A percentile compares a stretch with the other conserved stretches of the same genome.
phyloP scores from a whole-genome alignment of 2,113 vertebrate species.

The Corapipo altera region DNA sequence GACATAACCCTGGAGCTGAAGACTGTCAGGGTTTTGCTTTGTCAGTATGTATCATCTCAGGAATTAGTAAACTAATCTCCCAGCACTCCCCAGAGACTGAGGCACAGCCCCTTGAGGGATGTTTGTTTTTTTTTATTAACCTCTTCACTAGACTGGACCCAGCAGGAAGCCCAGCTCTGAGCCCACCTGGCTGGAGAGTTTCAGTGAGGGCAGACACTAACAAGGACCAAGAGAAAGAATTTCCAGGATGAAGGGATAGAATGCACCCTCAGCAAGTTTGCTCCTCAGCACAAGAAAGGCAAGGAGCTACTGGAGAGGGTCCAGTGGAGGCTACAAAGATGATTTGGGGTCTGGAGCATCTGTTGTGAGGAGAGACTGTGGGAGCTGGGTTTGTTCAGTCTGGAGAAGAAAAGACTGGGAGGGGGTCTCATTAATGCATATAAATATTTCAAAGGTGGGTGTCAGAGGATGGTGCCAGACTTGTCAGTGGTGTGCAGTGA shows the following conservation, averaged over 20 bases:
- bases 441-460: not conserved
- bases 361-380: not conserved
- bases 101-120: not conserved
- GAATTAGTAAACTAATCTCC: not conserved
- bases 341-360: not conserved
- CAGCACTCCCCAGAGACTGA: not conserved
- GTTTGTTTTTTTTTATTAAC: not conserved
- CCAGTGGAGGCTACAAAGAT: not conserved
- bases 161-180: no score
- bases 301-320: not conserved
- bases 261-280: not conserved
- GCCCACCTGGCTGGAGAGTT: not conserved
- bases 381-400: not conserved
- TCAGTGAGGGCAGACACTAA: not conserved
- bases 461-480: not conserved
- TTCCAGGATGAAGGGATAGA: not conserved
- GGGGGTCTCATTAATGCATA: not conserved
- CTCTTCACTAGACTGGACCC: rapidly evolving
- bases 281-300: not conserved
- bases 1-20: not conserved
- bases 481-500: not conserved
- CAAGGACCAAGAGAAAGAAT: not conserved
- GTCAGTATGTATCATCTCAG: not conserved
- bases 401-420: not conserved
- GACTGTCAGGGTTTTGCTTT: not conserved